Evolutionary conservation across 2,888 invertebrate genomes (phyloP).

Genomic region (Marasmarcha lunaedactyla): DNA sequence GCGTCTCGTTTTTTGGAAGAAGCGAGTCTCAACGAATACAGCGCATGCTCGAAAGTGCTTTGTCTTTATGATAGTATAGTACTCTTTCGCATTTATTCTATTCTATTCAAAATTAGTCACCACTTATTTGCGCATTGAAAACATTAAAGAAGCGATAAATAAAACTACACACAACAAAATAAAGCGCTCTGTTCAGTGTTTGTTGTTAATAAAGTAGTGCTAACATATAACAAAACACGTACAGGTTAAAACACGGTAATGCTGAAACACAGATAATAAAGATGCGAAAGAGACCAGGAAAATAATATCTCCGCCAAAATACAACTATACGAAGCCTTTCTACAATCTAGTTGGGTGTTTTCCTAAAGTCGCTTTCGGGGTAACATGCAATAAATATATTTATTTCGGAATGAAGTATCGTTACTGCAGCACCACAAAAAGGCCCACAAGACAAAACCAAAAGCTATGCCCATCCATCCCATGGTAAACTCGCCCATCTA

Average conservation of each 20-base stretch:
- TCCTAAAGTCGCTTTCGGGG: constrained; percentile 7
- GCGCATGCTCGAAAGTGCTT: constrained; percentile 54
- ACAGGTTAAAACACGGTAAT: no score
- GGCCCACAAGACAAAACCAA: constrained; percentile 55
- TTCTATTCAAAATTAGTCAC: background rate
- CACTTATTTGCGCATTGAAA: no score
- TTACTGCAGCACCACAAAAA: background rate
- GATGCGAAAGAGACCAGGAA: no score
- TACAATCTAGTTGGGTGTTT: constrained; percentile 13
- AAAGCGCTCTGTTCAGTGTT: no score
- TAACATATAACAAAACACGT: no score
- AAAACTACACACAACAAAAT: no score
- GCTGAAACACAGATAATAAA: no score
- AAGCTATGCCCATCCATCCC: constrained; percentile 55
- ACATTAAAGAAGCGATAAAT: no score
- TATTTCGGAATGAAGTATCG: no score
- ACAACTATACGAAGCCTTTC: constrained; percentile 42
- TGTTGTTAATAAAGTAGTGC: no score
- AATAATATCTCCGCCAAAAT: constrained; percentile 9
- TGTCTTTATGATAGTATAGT: background rate
- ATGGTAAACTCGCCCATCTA: constrained; percentile 55
- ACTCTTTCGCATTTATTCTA: constrained; percentile 6
- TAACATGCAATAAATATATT: no score
- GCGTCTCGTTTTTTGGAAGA: constrained; percentile 38
- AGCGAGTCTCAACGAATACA: constrained; percentile 64